Evolutionary conservation across 2,113 vertebrate species (phyloP).

Genomic region (Actenoides hombroni): DNA sequence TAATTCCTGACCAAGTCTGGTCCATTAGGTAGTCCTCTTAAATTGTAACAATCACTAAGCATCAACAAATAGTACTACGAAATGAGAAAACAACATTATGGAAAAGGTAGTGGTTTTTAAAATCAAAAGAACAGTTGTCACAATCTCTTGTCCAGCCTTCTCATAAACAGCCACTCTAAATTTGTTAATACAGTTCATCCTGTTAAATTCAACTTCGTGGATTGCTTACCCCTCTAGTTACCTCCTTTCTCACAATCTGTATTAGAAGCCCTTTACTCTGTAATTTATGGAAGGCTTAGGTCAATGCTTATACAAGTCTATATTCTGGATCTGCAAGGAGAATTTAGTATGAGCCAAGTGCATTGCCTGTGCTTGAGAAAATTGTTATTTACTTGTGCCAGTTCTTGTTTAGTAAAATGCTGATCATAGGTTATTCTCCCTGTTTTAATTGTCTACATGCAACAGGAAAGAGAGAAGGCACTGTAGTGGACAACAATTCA

Average conservation of each 20-base stretch:
- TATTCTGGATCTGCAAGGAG: background rate
- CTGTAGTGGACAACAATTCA: background rate
- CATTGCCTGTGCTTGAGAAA: background rate
- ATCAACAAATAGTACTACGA: background rate
- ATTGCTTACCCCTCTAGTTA: background rate
- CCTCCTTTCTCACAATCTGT: background rate
- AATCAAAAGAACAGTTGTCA: background rate
- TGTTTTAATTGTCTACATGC: background rate
- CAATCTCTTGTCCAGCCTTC: background rate
- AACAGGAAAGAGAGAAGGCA: background rate
- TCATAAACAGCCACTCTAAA: background rate
- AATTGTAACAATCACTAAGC: background rate
- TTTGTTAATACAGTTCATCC: background rate
- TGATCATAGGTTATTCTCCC: background rate
- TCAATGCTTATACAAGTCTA: background rate
- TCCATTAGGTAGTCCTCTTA: background rate
- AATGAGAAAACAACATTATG: background rate
- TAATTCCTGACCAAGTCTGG: background rate
- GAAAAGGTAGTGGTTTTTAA: background rate
- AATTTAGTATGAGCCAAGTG: background rate
- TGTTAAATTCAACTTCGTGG: background rate
- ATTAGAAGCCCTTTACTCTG: background rate
- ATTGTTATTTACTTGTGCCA: background rate
- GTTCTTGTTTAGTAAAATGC: constrained; percentile 17
- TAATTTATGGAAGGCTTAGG: background rate